These are phyloP conservation scores for Triops cancriformis DNA, from an alignment of 1,140 invertebrate genomes.

Conservation along the genomic window DNA sequence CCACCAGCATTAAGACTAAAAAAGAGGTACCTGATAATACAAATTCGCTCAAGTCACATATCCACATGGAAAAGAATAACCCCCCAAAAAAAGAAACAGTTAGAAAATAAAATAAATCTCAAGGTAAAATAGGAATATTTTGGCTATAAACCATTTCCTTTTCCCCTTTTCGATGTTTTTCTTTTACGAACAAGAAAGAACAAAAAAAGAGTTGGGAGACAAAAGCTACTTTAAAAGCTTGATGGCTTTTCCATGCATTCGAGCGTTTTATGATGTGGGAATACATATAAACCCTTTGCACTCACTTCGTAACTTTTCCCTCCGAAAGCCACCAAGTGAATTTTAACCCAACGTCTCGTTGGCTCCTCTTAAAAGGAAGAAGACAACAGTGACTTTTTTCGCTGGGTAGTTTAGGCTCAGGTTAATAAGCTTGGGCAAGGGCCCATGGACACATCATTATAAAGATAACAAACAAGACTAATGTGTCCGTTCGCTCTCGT, in stretches of 20 bases:
- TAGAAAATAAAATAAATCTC: too few species aligned
- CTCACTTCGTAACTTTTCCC: neutral
- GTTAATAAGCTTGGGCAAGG: neutral
- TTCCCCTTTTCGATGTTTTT: neutral
- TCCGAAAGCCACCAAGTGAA: neutral
- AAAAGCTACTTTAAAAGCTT: neutral
- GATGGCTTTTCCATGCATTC: slow-evolving; percentile 4
- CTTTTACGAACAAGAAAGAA: neutral
- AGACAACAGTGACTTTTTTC: slow-evolving; percentile 35
- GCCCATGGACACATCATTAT: neutral
- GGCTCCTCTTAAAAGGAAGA: slow-evolving; percentile 36
- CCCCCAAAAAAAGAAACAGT: too few species aligned
- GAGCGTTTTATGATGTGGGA: slow-evolving; percentile 10
- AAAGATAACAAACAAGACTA: slow-evolving; percentile 14
- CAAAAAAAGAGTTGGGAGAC: neutral
- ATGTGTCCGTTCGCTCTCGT: neutral
- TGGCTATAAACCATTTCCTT: slow-evolving; percentile 6
- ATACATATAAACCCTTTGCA: slow-evolving; percentile 5
- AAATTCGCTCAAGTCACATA: neutral
- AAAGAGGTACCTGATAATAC: neutral
- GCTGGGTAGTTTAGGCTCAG: neutral
- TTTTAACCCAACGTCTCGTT: slow-evolving; percentile 28
- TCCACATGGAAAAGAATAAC: neutral
- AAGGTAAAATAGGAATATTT: neutral
- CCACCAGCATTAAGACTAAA: neutral